These are phyloP conservation scores for Poecilia gillii DNA, from an alignment of 2,797 vertebrate species.

Conservation along the genomic window DNA sequence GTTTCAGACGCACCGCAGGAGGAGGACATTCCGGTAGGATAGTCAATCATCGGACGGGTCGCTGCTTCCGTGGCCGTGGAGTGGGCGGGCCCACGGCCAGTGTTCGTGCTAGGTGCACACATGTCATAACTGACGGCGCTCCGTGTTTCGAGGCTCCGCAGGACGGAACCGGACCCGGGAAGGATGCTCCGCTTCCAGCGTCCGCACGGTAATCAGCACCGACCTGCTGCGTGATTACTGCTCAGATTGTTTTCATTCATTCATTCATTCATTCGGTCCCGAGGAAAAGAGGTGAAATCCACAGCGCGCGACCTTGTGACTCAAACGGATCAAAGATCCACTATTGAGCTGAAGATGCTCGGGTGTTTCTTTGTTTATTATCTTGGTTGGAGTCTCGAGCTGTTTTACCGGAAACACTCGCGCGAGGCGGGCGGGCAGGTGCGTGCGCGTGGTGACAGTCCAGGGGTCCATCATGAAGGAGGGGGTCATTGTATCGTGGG, in stretches of 20 bases:
- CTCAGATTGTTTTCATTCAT: neutral
- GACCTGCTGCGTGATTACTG: neutral
- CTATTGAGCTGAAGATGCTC: neutral
- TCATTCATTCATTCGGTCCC: neutral
- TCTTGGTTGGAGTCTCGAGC: neutral
- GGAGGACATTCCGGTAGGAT: neutral
- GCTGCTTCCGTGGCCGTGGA: neutral
- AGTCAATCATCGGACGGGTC: neutral
- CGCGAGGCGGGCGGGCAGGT: neutral
- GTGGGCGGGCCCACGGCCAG: neutral
- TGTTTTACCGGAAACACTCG: neutral
- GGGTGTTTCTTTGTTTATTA: neutral
- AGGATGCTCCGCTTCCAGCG: constrained; percentile 65
- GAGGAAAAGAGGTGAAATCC: constrained; percentile 1
- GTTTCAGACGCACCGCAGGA: neutral
- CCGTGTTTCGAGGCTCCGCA: neutral
- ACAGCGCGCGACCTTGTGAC: constrained; percentile 11
- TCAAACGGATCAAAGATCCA: neutral
- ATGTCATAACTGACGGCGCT: neutral
- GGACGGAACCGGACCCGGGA: constrained; percentile 18
- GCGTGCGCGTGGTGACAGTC: neutral
- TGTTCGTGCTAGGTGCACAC: neutral
- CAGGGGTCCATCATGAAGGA: neutral
- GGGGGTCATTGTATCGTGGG: neutral
- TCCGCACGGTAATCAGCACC: constrained; percentile 65